phyloP scores from a whole-genome alignment of 2,797 vertebrate genomes.

The Psittacula derbiana region DNA sequence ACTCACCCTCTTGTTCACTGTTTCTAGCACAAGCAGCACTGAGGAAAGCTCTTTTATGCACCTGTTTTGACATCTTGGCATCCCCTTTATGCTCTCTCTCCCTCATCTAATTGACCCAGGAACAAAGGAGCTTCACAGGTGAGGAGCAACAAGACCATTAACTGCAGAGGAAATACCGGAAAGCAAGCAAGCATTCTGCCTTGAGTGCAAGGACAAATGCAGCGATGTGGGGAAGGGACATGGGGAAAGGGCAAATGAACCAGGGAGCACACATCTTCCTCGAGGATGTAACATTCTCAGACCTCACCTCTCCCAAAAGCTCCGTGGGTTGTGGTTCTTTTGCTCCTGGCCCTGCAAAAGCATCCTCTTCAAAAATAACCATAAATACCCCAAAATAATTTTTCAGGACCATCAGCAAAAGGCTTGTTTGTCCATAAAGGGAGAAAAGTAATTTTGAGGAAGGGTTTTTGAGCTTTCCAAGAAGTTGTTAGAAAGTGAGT shows the following conservation, averaged over 20 bases:
- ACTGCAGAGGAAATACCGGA: not conserved
- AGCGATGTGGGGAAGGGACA: not conserved
- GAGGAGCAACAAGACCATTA: not conserved
- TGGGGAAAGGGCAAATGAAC: not conserved
- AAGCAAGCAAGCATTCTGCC: not conserved
- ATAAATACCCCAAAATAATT: not conserved
- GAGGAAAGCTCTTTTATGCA: not conserved
- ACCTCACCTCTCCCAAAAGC: not conserved
- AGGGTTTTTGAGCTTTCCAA: not conserved
- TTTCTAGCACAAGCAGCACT: not conserved
- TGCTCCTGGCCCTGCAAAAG: not conserved
- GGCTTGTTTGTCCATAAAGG: not conserved
- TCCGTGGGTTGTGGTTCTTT: not conserved
- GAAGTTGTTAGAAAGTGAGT: not conserved
- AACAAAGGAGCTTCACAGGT: not conserved
- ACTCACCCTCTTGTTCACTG: not conserved
- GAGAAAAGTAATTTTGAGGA: not conserved
- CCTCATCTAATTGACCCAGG: not conserved
- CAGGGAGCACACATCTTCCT: not conserved
- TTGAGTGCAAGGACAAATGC: not conserved
- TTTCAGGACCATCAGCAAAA: not conserved
- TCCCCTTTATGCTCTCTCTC: not conserved
- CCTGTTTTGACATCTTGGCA: not conserved
- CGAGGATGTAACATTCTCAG: not conserved
- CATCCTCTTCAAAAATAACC: not conserved